Conservation (phyloP, 2,888 invertebrate genomes). For the Nephrotoma flavescens region DNA sequence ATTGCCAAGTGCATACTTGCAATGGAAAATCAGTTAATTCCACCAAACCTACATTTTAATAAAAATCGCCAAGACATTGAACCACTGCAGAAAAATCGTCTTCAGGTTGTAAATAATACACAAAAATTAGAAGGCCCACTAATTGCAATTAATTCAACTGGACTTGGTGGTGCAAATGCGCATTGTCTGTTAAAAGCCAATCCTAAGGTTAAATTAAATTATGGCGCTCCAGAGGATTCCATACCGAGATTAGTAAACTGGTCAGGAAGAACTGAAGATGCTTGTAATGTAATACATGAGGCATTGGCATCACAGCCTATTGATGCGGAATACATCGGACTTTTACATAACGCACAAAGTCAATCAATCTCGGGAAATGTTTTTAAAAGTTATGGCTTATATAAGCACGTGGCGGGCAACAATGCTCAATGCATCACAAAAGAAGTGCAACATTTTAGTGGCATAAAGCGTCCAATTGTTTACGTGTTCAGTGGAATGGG, state of each 20-base stretch:
- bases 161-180: too few species aligned
- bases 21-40: slow-evolving; percentile 64
- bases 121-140: too few species aligned
- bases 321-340: slow-evolving; percentile 41
- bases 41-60: slow-evolving; percentile 73
- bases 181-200: slow-evolving; percentile 29
- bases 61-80: slow-evolving; percentile 44
- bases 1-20: slow-evolving; percentile 68
- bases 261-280: slow-evolving; percentile 68
- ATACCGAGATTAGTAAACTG: slow-evolving; percentile 56
- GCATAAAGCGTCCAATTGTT: slow-evolving; percentile 58
- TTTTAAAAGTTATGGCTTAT: slow-evolving; percentile 59
- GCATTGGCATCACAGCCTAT: slow-evolving; percentile 44
- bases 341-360: slow-evolving; percentile 43
- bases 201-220: slow-evolving; percentile 31
- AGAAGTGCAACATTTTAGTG: slow-evolving; percentile 46
- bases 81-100: slow-evolving; percentile 44
- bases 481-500: slow-evolving; percentile 89
- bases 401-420: slow-evolving; percentile 15
- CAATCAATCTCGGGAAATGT: slow-evolving; percentile 48
- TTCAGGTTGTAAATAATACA: slow-evolving; percentile 54
- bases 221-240: slow-evolving; percentile 44
- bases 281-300: slow-evolving; percentile 48
- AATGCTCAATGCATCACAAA: slow-evolving; percentile 31
- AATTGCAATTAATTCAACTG: too few species aligned